Evolutionary conservation across 2,888 invertebrate species (phyloP), one percentile per base, ranked within the genome.

Genomic region (Prosopocoilus inquinatus): DNA sequence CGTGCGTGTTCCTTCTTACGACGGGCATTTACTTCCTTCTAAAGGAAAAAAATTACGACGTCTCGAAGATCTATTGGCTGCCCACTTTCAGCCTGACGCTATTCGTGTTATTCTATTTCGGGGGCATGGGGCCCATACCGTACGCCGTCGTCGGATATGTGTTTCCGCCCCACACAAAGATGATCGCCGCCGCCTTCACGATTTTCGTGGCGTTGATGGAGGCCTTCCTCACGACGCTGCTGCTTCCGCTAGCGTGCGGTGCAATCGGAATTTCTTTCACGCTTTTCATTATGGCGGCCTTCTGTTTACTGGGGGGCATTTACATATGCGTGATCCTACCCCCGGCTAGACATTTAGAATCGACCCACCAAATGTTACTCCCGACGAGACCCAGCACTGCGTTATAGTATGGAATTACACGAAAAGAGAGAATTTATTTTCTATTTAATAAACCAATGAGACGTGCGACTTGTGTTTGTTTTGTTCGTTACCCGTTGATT

Each of bases 71-170:
- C 12, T 87, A 89, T 0, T 89, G 87, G 84, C 71, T 91, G 38
- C 91, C 91, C 0, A 81, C 91, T 4, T 72, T 85, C 7, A 84
- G 89, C 0, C 75, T 91, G 39, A 81, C 90, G 1, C 64, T 87
- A 11, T 91, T 86, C 77, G 88, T 90, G 59, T 77, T 85, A 48
- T 83, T 86, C 0, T 91, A 90, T 77, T 87, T 89, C 73, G 79
- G 86, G 67, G 90, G 85, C 0, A 83, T 87, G 48, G 90, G 93
- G 7, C 87, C 90, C 0, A 73, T 91, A 20, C 88, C 89, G 0
- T 90, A 90, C 89, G 86, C 89, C 0, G 84, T 91, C 33, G 83
- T 90, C 81, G 86, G 89, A 1, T 91, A 91, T 73, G 82, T 91
- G 74, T 86, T 93, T 73, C 85, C 93, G 32, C 78, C 86, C 0